These are phyloP conservation scores for Triops longicaudatus DNA, from an alignment of 1,140 invertebrate genomes.

Conservation along the genomic window DNA sequence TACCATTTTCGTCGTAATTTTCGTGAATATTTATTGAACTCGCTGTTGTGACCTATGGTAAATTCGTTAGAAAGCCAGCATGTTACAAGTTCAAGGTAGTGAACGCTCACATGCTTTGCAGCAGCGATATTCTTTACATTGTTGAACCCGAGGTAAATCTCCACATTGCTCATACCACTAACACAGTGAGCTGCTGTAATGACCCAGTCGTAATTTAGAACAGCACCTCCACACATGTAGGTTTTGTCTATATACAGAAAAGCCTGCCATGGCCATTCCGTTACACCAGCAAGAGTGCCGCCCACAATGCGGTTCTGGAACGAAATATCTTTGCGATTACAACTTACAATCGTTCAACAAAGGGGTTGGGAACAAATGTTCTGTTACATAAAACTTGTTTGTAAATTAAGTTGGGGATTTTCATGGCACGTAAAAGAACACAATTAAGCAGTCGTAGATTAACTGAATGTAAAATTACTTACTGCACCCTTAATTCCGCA, in stretches of 20 bases:
- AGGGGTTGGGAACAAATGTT: too few relatives aligned
- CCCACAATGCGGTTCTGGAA: slow-evolving; percentile 27
- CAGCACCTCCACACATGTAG: slow-evolving; percentile 41
- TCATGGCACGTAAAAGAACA: not conserved
- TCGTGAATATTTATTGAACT: not conserved
- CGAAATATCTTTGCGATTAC: not conserved
- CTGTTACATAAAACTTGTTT: not conserved
- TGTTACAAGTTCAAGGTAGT: not conserved
- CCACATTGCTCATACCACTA: not conserved
- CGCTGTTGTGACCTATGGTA: not conserved
- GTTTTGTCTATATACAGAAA: slow-evolving; percentile 21
- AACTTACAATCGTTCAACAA: not conserved
- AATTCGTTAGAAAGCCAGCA: not conserved
- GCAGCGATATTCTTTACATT: not conserved
- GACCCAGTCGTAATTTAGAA: slow-evolving; percentile 40
- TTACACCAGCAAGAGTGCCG: slow-evolving; percentile 13
- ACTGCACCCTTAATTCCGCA: not conserved
- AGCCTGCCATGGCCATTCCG: slow-evolving; percentile 28
- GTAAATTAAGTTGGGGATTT: not conserved
- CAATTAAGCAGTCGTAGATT: not conserved
- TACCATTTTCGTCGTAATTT: not conserved
- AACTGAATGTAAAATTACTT: not conserved
- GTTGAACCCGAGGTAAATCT: not conserved
- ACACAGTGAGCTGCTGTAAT: slow-evolving; percentile 43
- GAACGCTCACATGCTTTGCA: not conserved